Evolutionary conservation across 2,888 invertebrate species (phyloP).

Genomic region (Sipha maydis): DNA sequence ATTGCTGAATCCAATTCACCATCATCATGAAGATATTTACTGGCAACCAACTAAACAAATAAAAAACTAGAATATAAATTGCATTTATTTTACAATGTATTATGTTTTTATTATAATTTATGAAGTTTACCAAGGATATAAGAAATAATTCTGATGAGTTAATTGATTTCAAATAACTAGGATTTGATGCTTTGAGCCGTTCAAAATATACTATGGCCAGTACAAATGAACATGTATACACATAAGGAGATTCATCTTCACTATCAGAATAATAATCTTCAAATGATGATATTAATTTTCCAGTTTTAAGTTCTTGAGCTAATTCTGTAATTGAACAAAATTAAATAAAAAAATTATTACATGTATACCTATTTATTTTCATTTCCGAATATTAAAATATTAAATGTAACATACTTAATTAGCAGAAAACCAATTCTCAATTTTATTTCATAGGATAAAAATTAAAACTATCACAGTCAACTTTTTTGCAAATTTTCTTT

Average conservation of each 20-base stretch:
- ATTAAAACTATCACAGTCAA: no score
- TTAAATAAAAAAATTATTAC: not conserved
- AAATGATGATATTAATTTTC: constrained; percentile 55
- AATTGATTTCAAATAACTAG: constrained; percentile 83
- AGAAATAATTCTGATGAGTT: constrained; percentile 93
- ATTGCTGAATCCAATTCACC: constrained; percentile 92
- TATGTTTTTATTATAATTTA: not conserved
- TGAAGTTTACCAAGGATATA: constrained; percentile 83
- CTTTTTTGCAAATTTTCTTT: no score
- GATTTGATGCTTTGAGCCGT: constrained; percentile 82
- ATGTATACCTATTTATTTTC: not conserved
- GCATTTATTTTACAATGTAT: not conserved
- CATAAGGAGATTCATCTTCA: constrained; percentile 71
- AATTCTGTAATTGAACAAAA: constrained; percentile 35
- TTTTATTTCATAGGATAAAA: no score
- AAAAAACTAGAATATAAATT: constrained; percentile 14
- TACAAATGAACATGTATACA: constrained; percentile 92
- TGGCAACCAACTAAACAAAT: constrained; percentile 86
- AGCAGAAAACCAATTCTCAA: no score
- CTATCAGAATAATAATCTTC: constrained; percentile 55
- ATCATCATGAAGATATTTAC: constrained; percentile 93
- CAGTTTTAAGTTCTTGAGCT: constrained; percentile 58
- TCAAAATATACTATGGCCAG: constrained; percentile 94
- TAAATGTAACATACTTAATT: no score
- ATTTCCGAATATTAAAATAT: no score